Evolutionary conservation across 92 coral and sea anemone genomes (phyloP).

Genomic region (Galaxea fascicularis): DNA sequence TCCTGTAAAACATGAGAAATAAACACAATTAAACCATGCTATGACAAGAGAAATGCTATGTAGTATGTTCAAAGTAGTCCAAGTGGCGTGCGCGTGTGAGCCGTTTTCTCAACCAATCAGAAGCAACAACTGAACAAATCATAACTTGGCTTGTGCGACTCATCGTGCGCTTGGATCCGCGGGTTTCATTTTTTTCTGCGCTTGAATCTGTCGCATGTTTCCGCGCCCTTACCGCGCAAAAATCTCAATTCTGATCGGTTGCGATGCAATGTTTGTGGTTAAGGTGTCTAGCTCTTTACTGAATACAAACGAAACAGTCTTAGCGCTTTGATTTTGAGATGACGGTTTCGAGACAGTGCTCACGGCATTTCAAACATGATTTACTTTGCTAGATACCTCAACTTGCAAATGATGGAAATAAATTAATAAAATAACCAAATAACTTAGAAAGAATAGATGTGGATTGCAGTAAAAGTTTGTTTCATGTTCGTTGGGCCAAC

Average conservation of each 20-base stretch:
- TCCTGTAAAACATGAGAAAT: constrained; percentile 45
- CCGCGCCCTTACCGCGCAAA: not conserved
- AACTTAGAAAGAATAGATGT: not conserved
- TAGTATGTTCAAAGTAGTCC: not conserved
- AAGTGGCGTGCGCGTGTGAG: not conserved
- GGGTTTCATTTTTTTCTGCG: not conserved
- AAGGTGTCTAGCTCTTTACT: too few species aligned
- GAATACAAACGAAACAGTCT: too few species aligned
- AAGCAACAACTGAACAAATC: not conserved
- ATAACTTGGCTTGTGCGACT: not conserved
- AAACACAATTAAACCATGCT: too few species aligned
- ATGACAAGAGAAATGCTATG: not conserved
- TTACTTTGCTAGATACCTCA: not conserved
- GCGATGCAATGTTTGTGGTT: too few species aligned
- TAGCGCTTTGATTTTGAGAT: too few species aligned
- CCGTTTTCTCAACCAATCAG: not conserved
- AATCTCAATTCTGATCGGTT: not conserved
- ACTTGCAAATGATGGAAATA: too few species aligned
- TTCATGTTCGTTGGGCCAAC: too few species aligned
- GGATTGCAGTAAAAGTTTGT: not conserved
- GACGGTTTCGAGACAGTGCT: not conserved
- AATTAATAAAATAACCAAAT: not conserved
- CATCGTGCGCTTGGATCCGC: not conserved
- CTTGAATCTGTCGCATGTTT: not conserved
- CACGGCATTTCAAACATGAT: not conserved